Percentiles rank a stretch among this genome's conserved stretches.
Conservation (phyloP, 2,113 vertebrate genomes). For the Oceanites oceanicus region DNA sequence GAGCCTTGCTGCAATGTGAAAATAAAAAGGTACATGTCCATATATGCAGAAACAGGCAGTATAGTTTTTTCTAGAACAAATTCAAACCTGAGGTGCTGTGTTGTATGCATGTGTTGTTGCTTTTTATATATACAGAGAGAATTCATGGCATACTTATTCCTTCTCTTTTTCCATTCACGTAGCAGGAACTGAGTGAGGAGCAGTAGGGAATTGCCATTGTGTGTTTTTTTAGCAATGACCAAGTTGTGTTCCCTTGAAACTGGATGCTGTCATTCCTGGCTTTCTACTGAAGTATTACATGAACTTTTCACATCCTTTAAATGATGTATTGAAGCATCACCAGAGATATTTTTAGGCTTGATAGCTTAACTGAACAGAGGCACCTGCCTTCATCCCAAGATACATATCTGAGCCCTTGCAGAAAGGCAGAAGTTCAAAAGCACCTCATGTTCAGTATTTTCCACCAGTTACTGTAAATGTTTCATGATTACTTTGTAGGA, state of each 20-base stretch:
- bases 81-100: background rate
- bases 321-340: background rate
- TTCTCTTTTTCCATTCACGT: background rate
- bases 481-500: background rate
- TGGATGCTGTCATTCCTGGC: background rate
- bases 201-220: background rate
- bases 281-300: background rate
- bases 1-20: background rate
- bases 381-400: background rate
- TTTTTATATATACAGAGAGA: background rate
- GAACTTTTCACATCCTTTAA: background rate
- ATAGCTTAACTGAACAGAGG: background rate
- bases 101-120: background rate
- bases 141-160: background rate
- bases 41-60: background rate
- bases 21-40: background rate
- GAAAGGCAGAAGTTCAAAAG: background rate
- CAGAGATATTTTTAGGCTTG: background rate
- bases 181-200: background rate
- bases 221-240: background rate
- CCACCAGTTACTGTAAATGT: background rate
- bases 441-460: background rate
- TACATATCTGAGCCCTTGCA: background rate
- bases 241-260: background rate
- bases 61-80: background rate